Evolutionary conservation across 1,140 invertebrate genomes (phyloP).

Genomic region (Drosophila mauritiana): DNA sequence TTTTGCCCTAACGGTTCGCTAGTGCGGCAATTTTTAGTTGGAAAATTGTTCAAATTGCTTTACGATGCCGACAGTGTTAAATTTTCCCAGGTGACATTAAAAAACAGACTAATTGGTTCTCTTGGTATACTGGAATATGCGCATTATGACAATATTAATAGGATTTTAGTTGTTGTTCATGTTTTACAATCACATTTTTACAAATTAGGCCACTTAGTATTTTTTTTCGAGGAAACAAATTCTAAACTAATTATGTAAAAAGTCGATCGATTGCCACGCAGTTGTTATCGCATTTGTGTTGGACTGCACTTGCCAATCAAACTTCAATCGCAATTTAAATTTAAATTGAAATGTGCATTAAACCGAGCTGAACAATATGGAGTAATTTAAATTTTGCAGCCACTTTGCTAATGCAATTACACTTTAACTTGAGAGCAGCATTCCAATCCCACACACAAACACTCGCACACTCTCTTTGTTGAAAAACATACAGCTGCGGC

Average conservation of each 20-base stretch:
- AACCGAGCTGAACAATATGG: constrained; percentile 31
- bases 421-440: constrained; percentile 64
- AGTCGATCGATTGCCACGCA: neutral
- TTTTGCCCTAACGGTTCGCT: constrained; percentile 1
- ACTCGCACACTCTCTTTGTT: constrained; percentile 49
- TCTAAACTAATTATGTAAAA: neutral
- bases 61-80: constrained; percentile 2
- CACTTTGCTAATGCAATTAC: constrained; percentile 76
- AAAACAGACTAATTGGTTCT: constrained; percentile 7
- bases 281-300: constrained; percentile 3
- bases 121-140: constrained; percentile 1
- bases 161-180: neutral
- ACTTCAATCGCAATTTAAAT: constrained; percentile 22
- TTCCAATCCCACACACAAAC: constrained; percentile 52
- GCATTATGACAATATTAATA: constrained; percentile 27
- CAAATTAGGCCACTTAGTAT: neutral
- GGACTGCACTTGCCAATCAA: constrained; percentile 3
- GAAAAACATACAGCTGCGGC: constrained; percentile 13
- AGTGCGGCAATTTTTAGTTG: constrained; percentile 12
- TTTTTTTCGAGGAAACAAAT: constrained; percentile 7
- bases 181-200: neutral
- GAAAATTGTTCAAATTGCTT: constrained; percentile 20
- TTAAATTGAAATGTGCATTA: constrained; percentile 43
- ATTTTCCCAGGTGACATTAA: constrained; percentile 20
- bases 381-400: constrained; percentile 63